Evolutionary conservation across 2,888 invertebrate species (phyloP).

Genomic region (Silvanus unidentatus): DNA sequence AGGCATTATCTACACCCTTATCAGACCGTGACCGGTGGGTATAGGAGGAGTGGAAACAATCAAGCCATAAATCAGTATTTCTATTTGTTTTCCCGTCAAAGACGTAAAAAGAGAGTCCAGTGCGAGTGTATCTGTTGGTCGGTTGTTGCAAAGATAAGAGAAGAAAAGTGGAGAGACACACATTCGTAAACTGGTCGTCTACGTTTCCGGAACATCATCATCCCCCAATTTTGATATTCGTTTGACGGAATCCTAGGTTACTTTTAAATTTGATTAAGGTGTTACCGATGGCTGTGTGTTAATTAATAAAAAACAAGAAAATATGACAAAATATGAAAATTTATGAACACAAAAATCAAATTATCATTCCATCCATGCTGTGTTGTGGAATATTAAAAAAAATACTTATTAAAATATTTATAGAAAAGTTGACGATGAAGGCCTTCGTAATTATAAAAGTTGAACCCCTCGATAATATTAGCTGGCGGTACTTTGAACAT

Average conservation of each 20-base stretch:
- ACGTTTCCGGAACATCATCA: slow-evolving; percentile 27
- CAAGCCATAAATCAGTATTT: slow-evolving; percentile 34
- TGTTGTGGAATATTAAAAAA: slow-evolving; percentile 9
- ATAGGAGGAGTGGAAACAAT: slow-evolving; percentile 29
- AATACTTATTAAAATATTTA: slow-evolving; percentile 39
- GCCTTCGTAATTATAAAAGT: slow-evolving; percentile 42
- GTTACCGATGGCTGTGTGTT: no score
- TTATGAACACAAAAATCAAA: no score
- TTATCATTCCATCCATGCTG: no score
- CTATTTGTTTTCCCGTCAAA: slow-evolving; percentile 25
- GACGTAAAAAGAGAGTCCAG: slow-evolving; percentile 4
- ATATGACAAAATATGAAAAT: no score
- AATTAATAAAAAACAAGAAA: no score
- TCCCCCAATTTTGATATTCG: no score
- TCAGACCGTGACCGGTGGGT: slow-evolving; percentile 22
- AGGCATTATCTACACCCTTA: slow-evolving; percentile 28
- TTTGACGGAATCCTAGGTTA: no score
- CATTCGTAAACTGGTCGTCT: slow-evolving; percentile 29
- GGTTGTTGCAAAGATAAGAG: background rate
- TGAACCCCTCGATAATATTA: slow-evolving; percentile 34
- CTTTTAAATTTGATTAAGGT: no score
- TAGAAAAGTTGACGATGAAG: slow-evolving; percentile 32
- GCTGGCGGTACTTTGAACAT: slow-evolving; percentile 36
- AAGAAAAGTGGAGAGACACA: no score
- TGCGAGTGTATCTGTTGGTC: background rate